These are phyloP conservation scores for Carpatolechia fugitivella DNA, from an alignment of 2,888 invertebrate genomes.

Conservation along the genomic window DNA sequence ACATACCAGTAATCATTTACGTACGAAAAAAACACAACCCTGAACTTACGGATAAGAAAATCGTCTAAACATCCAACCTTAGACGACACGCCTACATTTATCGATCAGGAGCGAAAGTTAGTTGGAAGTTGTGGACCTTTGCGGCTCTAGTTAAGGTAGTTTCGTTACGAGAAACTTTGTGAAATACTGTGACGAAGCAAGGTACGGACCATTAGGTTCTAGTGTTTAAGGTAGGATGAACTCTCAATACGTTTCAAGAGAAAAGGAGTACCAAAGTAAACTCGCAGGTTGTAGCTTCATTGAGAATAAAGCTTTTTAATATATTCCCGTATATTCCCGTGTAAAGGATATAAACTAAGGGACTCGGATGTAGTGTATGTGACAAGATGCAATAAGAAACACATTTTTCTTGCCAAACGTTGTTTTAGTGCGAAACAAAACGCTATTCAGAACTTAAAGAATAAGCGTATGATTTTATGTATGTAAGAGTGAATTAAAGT, in stretches of 20 bases:
- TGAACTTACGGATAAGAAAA: not conserved
- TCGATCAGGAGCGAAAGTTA: conserved; percentile 2
- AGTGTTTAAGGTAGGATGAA: not conserved
- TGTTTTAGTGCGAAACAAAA: too few species aligned
- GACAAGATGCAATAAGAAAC: too few species aligned
- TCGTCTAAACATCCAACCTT: not conserved
- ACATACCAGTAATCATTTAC: not conserved
- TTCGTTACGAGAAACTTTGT: not conserved
- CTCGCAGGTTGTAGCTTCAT: too few species aligned
- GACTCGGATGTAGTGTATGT: too few species aligned
- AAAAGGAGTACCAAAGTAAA: too few species aligned
- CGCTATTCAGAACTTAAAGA: too few species aligned
- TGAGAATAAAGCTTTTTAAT: too few species aligned
- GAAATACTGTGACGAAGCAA: conserved; percentile 3
- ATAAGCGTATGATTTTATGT: too few species aligned
- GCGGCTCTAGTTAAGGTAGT: conserved; percentile 1
- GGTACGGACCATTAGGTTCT: not conserved
- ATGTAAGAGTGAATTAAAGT: too few species aligned
- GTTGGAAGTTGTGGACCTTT: not conserved
- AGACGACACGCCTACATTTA: not conserved
- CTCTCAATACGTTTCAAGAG: not conserved
- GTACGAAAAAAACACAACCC: not conserved
- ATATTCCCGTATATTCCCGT: too few species aligned
- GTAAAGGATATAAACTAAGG: too few species aligned
- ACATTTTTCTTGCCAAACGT: too few species aligned